Evolutionary conservation across 2,113 vertebrate genomes (phyloP), one percentile per base, ranked within the genome.

Genomic region (Triplophysa dalaica): DNA sequence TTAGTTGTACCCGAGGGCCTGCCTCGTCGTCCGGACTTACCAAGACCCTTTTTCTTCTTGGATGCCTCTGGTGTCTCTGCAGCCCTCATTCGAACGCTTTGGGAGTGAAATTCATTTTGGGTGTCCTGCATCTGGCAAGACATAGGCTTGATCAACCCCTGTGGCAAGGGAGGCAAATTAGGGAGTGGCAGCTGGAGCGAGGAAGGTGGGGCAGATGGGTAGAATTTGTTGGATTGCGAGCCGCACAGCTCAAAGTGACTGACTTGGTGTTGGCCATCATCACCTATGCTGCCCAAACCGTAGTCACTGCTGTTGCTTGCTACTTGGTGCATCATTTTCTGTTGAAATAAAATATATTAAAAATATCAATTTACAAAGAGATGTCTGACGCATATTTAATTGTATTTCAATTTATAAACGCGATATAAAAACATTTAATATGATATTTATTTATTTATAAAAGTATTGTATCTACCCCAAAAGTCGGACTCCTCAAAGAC

Each of bases 321-420:
- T 90, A 98, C 97, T 63, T 97, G 95, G 91, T 97, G 97, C 97
- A 98, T 98, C 95, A 98, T 99, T 93, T 94, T 97, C 97, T 97
- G 89, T 76, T 85, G 70, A 88, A 56, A 78, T 86, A 89, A 90
- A 84, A 38, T 86, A 61, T 1, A 61, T 43, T 58, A 22, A 1
- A 73, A 4, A 66, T 4, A n/a, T 50, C 41, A 3, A 21, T 13
- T 38, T 50, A 16, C 5, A 17, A n/a, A 22, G 26, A 1, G 2
- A 43, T 17, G 7, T 48, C 16, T 38, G 33, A 76, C 10, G 17
- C 1, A 22, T 2, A 26, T 54, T 54, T 3, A 54, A 50, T 5
- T 54, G 17, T 4, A 3, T 7, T 26, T 21, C 13, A 61, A 22
- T 41, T 62, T 24, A 62, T 24, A 12, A 26, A 8, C 50, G 8